Percentiles rank a stretch among this genome's conserved stretches.
Conservation (phyloP, 1,140 invertebrate species). For the Bombus soroeensis region DNA sequence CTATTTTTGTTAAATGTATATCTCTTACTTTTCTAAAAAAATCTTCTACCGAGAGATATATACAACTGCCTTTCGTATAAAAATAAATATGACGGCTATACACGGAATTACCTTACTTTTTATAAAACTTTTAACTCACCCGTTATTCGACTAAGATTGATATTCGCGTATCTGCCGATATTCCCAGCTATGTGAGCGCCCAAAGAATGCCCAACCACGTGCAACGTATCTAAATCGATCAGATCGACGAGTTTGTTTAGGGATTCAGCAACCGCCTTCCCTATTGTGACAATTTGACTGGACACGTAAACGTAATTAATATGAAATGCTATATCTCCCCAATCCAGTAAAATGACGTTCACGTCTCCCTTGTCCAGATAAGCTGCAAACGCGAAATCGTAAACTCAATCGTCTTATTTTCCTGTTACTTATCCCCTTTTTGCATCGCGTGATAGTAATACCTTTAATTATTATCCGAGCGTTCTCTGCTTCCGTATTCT, state of each 20-base stretch:
- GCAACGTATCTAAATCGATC: conserved; percentile 81
- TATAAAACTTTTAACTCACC: conserved; percentile 56
- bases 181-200: conserved; percentile 89
- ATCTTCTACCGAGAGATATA: too few relatives aligned
- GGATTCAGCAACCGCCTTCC: conserved; percentile 37
- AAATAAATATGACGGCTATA: too few relatives aligned
- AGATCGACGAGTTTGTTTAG: conserved; percentile 60
- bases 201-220: conserved; percentile 90
- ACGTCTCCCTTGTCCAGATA: conserved; percentile 13
- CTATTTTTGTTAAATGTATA: too few relatives aligned
- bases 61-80: too few relatives aligned
- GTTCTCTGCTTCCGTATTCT: conserved; percentile 15
- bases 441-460: conserved; percentile 20
- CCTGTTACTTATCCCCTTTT: background rate
- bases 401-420: background rate
- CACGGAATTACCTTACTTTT: background rate
- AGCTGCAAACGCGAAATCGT: background rate
- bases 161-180: conserved; percentile 82
- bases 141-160: conserved; percentile 74
- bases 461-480: conserved; percentile 22
- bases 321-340: conserved; percentile 16
- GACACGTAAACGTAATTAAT: conserved; percentile 2
- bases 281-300: background rate
- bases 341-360: conserved; percentile 42
- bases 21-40: too few relatives aligned